Evolutionary conservation across 2,888 invertebrate species (phyloP), one percentile per base, ranked within the genome.

Genomic region (Zhengitettix transpicula): DNA sequence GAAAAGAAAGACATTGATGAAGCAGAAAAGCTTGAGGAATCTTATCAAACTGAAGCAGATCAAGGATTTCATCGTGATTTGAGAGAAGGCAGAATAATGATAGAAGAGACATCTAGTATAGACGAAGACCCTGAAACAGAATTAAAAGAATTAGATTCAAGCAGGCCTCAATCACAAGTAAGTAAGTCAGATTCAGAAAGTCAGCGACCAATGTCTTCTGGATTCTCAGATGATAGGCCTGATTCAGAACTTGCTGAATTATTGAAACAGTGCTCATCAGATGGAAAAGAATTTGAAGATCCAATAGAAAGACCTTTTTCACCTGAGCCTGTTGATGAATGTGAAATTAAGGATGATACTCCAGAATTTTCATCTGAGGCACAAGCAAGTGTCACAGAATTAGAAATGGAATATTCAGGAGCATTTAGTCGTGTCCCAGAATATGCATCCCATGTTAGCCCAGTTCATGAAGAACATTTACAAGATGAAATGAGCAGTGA

Each of bases 271-370:
- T 67, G 69, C 64, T 70, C 70, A n/a, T 71, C 72, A 7, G 73
- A 72, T 60, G 66, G 67, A 53, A 53, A 64, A 64, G 67, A 69
- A 9, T 70, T 72, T 55, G 70, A 70, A 47, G 75, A 75, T 64
- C 77, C 78, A n/a, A 72, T 78, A 59, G 78, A 78, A 65, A 69
- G 79, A 65, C 79, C 80, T 40, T 67, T 70, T 55, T 75, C 79
- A 11, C 79, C 80, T 42, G 77, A 77, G 66, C 75, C 75, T 11
- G 70, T 69, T 28, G 74, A 72, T 17, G 71, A 72, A 57, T 67
- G 64, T 63, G 70, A 69, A 66, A 69, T 71, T 41, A 71, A 73
- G 68, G 71, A 71, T 61, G 73, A 73, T 57, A 71, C 71, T 12
- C 71, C 72, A 5, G 69, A 70, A 62, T 67, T 68, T 62, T 68